phyloP scores from a whole-genome alignment of 1,140 invertebrate genomes.

The Zaprionus tsacasi region DNA sequence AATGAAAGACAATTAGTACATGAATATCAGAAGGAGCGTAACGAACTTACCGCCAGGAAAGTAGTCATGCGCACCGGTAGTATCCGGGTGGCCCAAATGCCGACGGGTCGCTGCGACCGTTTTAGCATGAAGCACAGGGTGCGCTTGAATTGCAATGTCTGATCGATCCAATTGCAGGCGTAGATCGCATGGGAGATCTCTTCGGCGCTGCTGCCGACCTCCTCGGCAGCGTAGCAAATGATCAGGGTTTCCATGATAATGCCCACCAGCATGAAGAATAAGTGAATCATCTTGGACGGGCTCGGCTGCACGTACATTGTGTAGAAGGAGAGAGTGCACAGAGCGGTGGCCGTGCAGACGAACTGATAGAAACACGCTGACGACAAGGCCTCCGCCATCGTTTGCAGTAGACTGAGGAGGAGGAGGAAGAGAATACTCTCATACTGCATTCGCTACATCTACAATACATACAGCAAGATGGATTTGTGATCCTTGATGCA shows the following conservation, averaged over 20 bases:
- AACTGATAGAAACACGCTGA: constrained; percentile 61
- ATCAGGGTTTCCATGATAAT: constrained; percentile 55
- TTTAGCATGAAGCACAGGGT: constrained; percentile 52
- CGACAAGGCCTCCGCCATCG: constrained; percentile 45
- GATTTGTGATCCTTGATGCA: constrained; percentile 66
- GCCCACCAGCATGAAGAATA: constrained; percentile 33
- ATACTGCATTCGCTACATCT: not conserved
- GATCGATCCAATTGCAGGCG: constrained; percentile 64
- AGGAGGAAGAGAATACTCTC: not conserved
- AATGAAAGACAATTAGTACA: too few species aligned
- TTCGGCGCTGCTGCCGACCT: constrained; percentile 44
- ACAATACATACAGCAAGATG: constrained; percentile 45
- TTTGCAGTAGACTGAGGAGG: not conserved
- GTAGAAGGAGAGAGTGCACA: constrained; percentile 56
- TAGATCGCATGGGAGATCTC: constrained; percentile 52
- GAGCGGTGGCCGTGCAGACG: constrained; percentile 44
- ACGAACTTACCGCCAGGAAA: constrained; percentile 17
- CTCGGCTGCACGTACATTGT: constrained; percentile 39
- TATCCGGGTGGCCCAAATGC: constrained; percentile 44
- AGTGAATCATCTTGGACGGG: constrained; percentile 22
- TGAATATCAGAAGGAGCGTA: too few species aligned
- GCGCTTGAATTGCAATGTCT: constrained; percentile 49
- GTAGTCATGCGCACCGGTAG: constrained; percentile 58
- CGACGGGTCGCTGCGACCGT: constrained; percentile 49
- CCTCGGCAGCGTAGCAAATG: constrained; percentile 63